Evolutionary conservation across 1,140 invertebrate species (phyloP), one percentile per base, ranked within the genome.

Genomic region (Formica exsecta): DNA sequence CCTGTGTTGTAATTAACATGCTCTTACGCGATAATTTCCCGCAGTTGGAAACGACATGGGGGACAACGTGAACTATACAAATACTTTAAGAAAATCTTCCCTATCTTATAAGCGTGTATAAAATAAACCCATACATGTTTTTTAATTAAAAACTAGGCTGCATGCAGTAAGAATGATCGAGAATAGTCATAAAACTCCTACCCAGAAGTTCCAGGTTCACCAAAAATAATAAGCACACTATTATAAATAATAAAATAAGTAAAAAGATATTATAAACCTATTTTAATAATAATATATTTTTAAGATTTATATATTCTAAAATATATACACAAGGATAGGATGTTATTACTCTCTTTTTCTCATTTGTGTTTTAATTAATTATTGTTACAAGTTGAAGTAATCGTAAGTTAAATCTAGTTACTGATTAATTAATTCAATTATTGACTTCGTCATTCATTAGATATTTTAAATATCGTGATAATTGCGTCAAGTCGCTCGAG

Each of bases 1-100:
- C 19, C 13, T 29, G 19, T 9, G 19, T 9, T 41, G 25, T 79
- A 79, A 79, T 79, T 79, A 79, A 79, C 64, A 77, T 66, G n/a
- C 61, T 25, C 41, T 38, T 66, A 51, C 61, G 44, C 13, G 29
- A 3, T 66, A 79, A 79, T 61, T 79, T 66, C 0, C 7, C 75
- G 41, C 51, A 51, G 48, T 51, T 38, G 59, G 41, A 51, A 79
- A 66, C 62, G n/a, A 65, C 61, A 29, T 29, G 19, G 25, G 22
- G 19, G 22, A 22, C 7, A 65, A 65, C 25, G 19, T 59, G 38
- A 64, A 19, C 32, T 74, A 64, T 32, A 32, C 59, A 36, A n/a
- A 32, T 7, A 13, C 19, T 0, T 36, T 16, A 48, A 77, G 3
- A 65, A 29, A 16, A 76, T 64, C 38, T 65, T 77, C 8, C 11